Base-by-base conservation (phyloP, 2,113 vertebrate genomes). In the Ifrita kowaldi region DNA sequence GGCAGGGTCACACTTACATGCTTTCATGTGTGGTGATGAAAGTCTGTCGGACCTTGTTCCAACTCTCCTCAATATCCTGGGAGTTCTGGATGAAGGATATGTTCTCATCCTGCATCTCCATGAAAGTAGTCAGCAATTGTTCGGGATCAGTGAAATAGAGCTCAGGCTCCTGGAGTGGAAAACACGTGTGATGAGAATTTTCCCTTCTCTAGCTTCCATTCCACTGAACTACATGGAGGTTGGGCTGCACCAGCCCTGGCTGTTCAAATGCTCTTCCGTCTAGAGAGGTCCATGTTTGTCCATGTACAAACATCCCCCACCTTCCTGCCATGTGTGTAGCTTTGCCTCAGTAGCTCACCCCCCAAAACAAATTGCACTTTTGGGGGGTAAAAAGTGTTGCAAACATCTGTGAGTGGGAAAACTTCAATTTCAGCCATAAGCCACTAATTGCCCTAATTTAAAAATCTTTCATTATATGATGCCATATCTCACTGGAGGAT, bases 101-200 rank as follows among this genome's bases (percentile, higher is more conserved):
- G 94, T 98, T 99, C 95, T 99, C 98, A 91, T 99, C 98, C 33
- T 98, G 98, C 95, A 99, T 97, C 90, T 98, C 96, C 13, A 30
- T 96, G 91, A 99, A 98, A 96, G 98, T 20, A 39, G 98, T 95
- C 92, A 99, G 94, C 16, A 99, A 97, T 96, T 99, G 98, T 60
- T 99, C 97, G 2, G 99, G 98, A n/a, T 99, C 98, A 6, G 98
- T 99, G 93, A 99, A 99, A 96, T 98, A 99, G 28, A 99, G 68
- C 87, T 98, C 96, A 5, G 98, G 97, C 15, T 98, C 98, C 90
- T 99, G 64, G 56, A 69, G 76, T 33, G 35, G 60, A 80, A 93
- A 90, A 63, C 18, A 74, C 0, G 0, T 10, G 16, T 0, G 2
- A 10, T 82, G 33, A 79, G 47, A 11, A 26, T 62, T 76, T 63